A percentile compares a stretch with the other conserved stretches of the same genome.
phyloP scores from a whole-genome alignment of 1,140 invertebrate genomes.

The Proctacanthus coquilletti region DNA sequence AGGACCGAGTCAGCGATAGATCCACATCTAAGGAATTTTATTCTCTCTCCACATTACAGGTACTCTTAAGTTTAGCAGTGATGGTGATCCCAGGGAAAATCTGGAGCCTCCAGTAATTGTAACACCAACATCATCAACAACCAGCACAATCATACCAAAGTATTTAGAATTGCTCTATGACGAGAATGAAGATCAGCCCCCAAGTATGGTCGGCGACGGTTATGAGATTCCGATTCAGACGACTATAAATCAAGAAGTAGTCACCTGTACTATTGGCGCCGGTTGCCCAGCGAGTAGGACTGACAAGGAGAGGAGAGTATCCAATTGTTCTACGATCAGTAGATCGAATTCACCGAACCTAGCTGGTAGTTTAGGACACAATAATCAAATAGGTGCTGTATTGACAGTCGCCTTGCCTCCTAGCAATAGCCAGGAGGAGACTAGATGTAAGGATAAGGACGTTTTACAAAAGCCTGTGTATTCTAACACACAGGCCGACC shows the following conservation, averaged over 20 bases:
- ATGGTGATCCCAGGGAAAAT: conserved; percentile 1
- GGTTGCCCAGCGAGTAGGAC: too few relatives aligned
- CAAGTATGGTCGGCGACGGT: conserved; percentile 4
- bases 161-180: conserved; percentile 34
- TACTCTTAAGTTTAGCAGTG: conserved; percentile 1
- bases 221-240: conserved; percentile 6
- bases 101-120: conserved; percentile 9
- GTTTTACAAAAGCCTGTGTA: neutral
- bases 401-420: neutral
- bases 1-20: neutral
- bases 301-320: neutral
- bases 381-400: neutral
- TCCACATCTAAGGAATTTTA: conserved; percentile 9
- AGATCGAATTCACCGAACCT: neutral
- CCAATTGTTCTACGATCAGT: neutral
- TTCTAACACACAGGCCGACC: neutral
- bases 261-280: too few relatives aligned
- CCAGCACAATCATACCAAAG: conserved; percentile 18
- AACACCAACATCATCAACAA: conserved; percentile 1
- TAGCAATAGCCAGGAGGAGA: neutral
- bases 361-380: neutral
- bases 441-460: neutral
- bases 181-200: conserved; percentile 9
- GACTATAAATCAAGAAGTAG: too few relatives aligned
- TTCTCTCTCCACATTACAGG: conserved; percentile 17